phyloP scores from a whole-genome alignment of 2,113 vertebrate species.

The Atractosteus spatula region DNA sequence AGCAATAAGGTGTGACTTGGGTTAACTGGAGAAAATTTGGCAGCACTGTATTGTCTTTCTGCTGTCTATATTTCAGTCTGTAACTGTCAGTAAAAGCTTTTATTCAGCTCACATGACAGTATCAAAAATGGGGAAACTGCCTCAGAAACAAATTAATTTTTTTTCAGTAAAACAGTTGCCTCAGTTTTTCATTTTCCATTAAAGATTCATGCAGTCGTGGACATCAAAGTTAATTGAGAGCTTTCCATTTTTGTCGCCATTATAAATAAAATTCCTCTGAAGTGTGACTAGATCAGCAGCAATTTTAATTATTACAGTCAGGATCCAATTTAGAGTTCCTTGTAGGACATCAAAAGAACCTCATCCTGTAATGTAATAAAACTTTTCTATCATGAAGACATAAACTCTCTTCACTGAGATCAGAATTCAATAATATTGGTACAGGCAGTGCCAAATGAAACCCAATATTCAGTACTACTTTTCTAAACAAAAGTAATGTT shows the following conservation, averaged over 20 bases:
- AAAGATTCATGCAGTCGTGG: background rate
- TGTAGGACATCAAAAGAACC: constrained; percentile 14
- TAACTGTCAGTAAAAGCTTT: too few species aligned
- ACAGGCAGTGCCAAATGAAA: too few species aligned
- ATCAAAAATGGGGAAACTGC: too few species aligned
- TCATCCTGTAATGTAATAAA: background rate
- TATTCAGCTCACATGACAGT: background rate
- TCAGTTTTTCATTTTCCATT: background rate
- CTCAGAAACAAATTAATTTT: too few species aligned
- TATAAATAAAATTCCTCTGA: background rate
- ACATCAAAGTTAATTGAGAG: constrained; percentile 2
- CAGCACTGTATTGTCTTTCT: too few species aligned
- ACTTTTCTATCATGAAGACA: background rate
- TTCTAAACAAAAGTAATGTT: too few species aligned
- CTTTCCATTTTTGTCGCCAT: background rate
- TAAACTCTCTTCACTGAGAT: background rate
- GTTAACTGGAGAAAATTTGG: too few species aligned
- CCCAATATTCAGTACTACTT: too few species aligned
- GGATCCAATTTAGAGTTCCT: constrained; percentile 15
- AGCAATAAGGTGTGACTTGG: too few species aligned
- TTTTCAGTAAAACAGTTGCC: too few species aligned
- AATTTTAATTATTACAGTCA: constrained; percentile 18
- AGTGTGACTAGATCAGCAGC: constrained; percentile 13
- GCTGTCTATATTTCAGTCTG: too few species aligned
- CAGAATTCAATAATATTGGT: too few species aligned